Base-by-base conservation (phyloP, 2,888 invertebrate genomes). In the Platerodrilus igneus region DNA sequence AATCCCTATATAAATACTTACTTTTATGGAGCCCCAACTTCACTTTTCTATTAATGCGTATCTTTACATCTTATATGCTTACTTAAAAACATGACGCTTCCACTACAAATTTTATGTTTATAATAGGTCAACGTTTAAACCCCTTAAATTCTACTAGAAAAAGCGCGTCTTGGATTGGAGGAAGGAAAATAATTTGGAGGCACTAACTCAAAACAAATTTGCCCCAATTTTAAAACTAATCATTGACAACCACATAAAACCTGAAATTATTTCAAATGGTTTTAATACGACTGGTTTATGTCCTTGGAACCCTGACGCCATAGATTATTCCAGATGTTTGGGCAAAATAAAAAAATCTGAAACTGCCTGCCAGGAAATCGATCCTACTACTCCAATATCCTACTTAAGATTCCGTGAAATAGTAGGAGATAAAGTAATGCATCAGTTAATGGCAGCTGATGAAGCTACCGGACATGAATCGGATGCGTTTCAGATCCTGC, bases 131-230 rank as follows among this genome's bases (percentile, higher is more conserved):
- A 47, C 45, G 0, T 48, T 54, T 28, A 50, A 49, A 8, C 51
- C 51, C 0, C 15, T 50, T 2, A 55, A 53, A 26, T 22, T 22
- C 2, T 41, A 36, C 19, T 54, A 51, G 53, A 47, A 51, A 15
- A 27, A 15, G 9, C n/a, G 64, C 53, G 56, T 57, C 2, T 48
- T 51, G 55, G 46, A 55, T 2, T 50, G 36, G 50, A 62, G 59
- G 41, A 50, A 41, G 37, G 48, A 10, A 28, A 52, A 53, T 37
- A 36, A 10, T 23, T 50, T 32, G 36, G 46, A 35, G 39, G 21
- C 16, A 20, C 27, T 38, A 9, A 23, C 32, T 11, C 30, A 33
- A 18, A 28, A 48, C 37, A 27, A 37, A 18, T 47, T 42, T 38
- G 38, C 42, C 5, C 26, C 33, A 8, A 21, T 42, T 6, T 32